These are phyloP conservation scores for Arctia plantaginis DNA, from an alignment of 2,888 invertebrate species.

Conservation along the genomic window DNA sequence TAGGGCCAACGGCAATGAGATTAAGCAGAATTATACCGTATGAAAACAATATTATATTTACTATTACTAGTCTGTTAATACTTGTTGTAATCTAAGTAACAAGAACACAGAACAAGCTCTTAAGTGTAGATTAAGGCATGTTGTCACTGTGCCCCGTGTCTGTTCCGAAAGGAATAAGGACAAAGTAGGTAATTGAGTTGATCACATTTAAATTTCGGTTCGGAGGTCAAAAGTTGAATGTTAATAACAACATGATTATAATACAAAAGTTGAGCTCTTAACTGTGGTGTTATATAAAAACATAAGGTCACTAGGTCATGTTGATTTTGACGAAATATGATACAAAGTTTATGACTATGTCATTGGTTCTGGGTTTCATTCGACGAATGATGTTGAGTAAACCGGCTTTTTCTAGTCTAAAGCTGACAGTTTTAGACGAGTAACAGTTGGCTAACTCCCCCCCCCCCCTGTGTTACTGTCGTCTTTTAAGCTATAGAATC, in stretches of 20 bases:
- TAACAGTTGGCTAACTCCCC: neutral
- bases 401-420: neutral
- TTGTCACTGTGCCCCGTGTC: neutral
- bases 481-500: too few species aligned
- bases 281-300: conserved; percentile 19
- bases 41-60: neutral
- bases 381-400: neutral
- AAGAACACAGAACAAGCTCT: neutral
- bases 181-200: conserved; percentile 12
- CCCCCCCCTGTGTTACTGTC: too few species aligned
- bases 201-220: conserved; percentile 18
- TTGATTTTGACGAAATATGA: neutral
- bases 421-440: neutral
- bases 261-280: conserved; percentile 16
- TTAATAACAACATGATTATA: conserved; percentile 21
- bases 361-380: neutral
- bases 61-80: neutral
- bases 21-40: neutral
- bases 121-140: neutral
- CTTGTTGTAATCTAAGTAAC: neutral
- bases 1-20: neutral
- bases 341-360: neutral
- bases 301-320: conserved; percentile 22
- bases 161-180: conserved; percentile 6
- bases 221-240: conserved; percentile 19